Conservation (phyloP, 2,113 vertebrate species). For the Hemiscyllium ocellatum region DNA sequence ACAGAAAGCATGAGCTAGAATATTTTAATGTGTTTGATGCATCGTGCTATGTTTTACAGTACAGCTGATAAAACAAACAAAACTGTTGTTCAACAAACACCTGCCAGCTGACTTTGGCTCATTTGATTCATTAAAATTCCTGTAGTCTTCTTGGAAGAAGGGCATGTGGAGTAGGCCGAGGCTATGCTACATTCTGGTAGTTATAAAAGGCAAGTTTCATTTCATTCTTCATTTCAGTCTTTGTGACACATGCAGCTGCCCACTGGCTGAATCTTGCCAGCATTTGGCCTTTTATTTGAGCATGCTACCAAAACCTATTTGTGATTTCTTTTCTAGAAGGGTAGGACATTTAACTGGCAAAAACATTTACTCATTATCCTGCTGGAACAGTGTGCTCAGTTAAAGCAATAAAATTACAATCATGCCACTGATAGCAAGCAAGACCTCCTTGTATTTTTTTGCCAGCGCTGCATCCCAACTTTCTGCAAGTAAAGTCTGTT, state of each 20-base stretch:
- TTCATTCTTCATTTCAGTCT: constrained; percentile 33
- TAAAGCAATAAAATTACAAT: constrained; percentile 14
- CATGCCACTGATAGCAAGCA: constrained; percentile 3
- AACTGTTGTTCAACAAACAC: constrained; percentile 36
- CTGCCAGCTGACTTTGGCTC: constrained; percentile 34
- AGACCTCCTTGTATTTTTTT: neutral
- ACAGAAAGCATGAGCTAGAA: neutral
- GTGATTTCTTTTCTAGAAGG: constrained; percentile 23
- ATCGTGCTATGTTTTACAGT: constrained; percentile 30
- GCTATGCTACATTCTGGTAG: constrained; percentile 29
- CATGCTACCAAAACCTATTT: constrained; percentile 26
- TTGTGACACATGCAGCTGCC: constrained; percentile 38
- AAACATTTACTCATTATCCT: constrained; percentile 22
- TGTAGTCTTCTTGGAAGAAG: constrained; percentile 26
- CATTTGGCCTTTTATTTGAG: constrained; percentile 31
- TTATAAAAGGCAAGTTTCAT: constrained; percentile 37
- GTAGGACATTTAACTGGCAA: constrained; percentile 31
- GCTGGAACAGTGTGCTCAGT: constrained; percentile 18
- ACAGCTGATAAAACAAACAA: constrained; percentile 32
- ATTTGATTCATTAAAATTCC: constrained; percentile 38
- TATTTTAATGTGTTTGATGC: constrained; percentile 20
- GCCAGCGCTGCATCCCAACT: neutral
- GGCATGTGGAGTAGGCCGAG: constrained; percentile 17
- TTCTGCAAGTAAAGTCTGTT: neutral
- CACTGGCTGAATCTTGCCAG: constrained; percentile 32